Evolutionary conservation across 2,113 vertebrate genomes (phyloP).

Genomic region (Synodontis membranacea): DNA sequence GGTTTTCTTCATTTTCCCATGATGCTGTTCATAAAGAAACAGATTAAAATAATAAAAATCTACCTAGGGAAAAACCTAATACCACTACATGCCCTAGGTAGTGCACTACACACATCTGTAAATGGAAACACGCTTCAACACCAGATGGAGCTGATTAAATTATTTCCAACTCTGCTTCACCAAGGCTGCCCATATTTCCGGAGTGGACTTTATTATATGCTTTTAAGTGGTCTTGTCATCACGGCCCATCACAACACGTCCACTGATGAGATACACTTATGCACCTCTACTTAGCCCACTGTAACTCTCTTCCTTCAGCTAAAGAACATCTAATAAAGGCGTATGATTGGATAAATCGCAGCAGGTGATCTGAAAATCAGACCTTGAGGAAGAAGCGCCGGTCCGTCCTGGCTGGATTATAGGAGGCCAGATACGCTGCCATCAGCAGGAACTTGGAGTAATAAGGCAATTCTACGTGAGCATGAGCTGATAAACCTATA

Average conservation of each 20-base stretch:
- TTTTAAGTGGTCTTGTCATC: neutral
- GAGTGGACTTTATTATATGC: neutral
- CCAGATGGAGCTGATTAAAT: neutral
- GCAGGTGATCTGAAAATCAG: neutral
- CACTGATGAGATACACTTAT: neutral
- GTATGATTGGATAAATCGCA: neutral
- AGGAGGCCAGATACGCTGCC: conserved; percentile 94
- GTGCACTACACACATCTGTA: neutral
- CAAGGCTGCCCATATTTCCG: neutral
- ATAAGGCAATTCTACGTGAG: conserved; percentile 92
- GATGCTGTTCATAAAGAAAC: conserved; percentile 77
- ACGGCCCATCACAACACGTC: too few relatives aligned
- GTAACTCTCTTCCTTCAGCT: neutral
- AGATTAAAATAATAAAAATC: neutral
- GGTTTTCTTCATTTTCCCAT: conserved; percentile 92
- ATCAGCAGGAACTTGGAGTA: conserved; percentile 98
- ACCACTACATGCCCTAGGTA: neutral
- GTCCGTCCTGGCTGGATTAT: conserved; percentile 94
- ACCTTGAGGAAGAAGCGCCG: conserved; percentile 98
- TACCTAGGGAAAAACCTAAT: neutral
- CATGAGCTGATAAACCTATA: conserved; percentile 88
- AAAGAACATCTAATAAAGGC: neutral
- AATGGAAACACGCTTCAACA: neutral
- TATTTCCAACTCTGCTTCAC: neutral
- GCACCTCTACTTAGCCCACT: too few relatives aligned